Evolutionary conservation across 1,140 invertebrate species (phyloP).

Genomic region (Geopemphigus sp.): DNA sequence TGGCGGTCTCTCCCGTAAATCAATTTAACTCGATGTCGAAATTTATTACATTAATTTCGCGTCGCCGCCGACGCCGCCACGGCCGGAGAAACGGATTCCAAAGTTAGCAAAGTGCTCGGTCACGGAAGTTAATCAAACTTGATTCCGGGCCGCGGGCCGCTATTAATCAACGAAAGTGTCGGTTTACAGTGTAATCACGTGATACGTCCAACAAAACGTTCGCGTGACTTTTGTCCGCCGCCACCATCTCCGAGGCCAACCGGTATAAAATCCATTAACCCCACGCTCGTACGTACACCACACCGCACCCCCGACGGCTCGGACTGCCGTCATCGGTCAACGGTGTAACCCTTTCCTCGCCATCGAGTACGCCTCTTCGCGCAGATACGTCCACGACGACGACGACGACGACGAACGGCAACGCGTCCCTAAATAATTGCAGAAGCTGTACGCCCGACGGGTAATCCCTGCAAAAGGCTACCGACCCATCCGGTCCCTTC

Average conservation of each 20-base stretch:
- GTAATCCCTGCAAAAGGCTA: not conserved
- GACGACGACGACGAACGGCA: not conserved
- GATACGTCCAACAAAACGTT: conserved; percentile 47
- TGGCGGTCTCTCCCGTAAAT: not conserved
- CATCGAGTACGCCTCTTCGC: not conserved
- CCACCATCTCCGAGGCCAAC: not conserved
- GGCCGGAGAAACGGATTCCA: conserved; percentile 31
- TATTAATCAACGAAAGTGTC: conserved; percentile 49
- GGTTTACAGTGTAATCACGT: conserved; percentile 47
- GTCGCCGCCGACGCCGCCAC: not conserved
- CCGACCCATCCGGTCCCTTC: no score
- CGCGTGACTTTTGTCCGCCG: conserved; percentile 45
- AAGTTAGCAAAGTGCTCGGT: conserved; percentile 47
- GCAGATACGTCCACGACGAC: not conserved
- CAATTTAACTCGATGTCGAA: conserved; percentile 38
- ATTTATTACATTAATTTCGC: conserved; percentile 38
- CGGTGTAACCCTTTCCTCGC: not conserved
- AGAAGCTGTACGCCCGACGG: not conserved
- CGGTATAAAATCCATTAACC: conserved; percentile 43
- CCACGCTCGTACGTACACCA: not conserved
- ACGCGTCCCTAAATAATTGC: not conserved
- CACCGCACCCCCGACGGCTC: no score
- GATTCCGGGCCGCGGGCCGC: conserved; percentile 39
- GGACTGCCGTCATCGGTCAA: no score
- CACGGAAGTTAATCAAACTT: conserved; percentile 49